These are phyloP conservation scores for Popillia japonica DNA, from an alignment of 1,140 invertebrate species.

Conservation along the genomic window DNA sequence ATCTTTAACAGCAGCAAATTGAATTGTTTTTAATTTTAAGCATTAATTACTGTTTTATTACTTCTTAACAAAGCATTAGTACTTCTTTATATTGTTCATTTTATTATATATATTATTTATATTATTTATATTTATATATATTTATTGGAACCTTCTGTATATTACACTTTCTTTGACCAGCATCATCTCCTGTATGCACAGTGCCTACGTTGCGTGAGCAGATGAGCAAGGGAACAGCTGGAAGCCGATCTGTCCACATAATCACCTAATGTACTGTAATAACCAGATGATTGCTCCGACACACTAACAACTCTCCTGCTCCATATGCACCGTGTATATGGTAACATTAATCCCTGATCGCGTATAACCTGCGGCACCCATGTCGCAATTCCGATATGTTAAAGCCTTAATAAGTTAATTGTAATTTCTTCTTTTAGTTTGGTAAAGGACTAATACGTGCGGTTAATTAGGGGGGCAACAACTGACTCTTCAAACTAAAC, in stretches of 20 bases:
- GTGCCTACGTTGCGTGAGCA: constrained; percentile 21
- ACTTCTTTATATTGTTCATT: too few species aligned
- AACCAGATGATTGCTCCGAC: constrained; percentile 23
- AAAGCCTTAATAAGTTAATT: constrained; percentile 5
- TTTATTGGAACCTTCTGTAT: background rate
- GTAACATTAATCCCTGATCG: background rate
- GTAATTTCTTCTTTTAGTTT: constrained; percentile 31
- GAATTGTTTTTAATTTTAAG: too few species aligned
- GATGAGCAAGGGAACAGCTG: constrained; percentile 28
- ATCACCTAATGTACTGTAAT: constrained; percentile 32
- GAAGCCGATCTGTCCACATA: constrained; percentile 27
- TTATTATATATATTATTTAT: too few species aligned
- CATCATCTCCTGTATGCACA: background rate
- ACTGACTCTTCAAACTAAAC: constrained; percentile 21
- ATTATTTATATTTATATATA: background rate
- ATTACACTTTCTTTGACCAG: background rate
- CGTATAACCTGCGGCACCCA: background rate
- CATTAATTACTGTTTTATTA: too few species aligned
- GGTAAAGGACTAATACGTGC: background rate
- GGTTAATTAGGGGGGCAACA: background rate
- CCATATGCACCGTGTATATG: constrained; percentile 12
- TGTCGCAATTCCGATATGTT: constrained; percentile 19
- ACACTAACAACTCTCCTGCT: constrained; percentile 13
- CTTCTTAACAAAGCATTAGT: too few species aligned
- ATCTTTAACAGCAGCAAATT: too few species aligned